Base-by-base conservation (phyloP, 2,113 vertebrate genomes). In the Porphyrio hochstetteri region DNA sequence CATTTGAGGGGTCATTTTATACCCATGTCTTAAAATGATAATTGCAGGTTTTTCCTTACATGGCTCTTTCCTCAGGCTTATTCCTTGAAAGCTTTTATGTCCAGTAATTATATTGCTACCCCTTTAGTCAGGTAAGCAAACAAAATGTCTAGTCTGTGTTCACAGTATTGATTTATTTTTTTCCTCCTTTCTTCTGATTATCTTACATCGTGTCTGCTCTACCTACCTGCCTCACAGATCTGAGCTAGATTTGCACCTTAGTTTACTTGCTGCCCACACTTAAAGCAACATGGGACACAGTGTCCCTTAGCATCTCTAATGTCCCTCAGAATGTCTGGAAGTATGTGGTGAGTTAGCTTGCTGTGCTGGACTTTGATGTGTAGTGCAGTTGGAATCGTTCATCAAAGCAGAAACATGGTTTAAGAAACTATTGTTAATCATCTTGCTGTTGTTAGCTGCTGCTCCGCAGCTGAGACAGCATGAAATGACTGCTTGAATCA, bases 301-400 rank as follows among this genome's bases (percentile, higher is more conserved):
- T 11, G 88, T 96, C 88, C 90, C 82, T 83, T 44, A 80, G 90
- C 59, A 82, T 80, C 67, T 61, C n/a, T 59, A 18, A 50, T 70
- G 46, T 46, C 76, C 56, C 92, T n/a, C 68, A 75, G 80, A 57
- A 70, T 0, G 1, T 42, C 76, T 44, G 9, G 44, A 40, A 78
- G 56, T 40, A 76, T 88, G 82, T 25, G 79, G 46, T 35, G 86
- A 86, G 88, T 72, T 85, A 74, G 89, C 79, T 92, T 38, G 44
- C 83, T 35, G 44, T 91, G 88, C 92, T 28, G 75, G 71, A 53
- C 94, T 97, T 92, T 88, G 93, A 60, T 67, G 17, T 77, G 55
- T 25, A 17, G 60, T 63, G 71, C 63, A 21, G n/a, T 93, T 93
- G 94, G 92, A 90, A 77, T 80, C 3, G 13, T 64, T 92, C 83